Percentiles rank a stretch among this genome's conserved stretches.
Evolutionary conservation across 2,888 invertebrate species (phyloP).

Genomic region (Netelia virgata): DNA sequence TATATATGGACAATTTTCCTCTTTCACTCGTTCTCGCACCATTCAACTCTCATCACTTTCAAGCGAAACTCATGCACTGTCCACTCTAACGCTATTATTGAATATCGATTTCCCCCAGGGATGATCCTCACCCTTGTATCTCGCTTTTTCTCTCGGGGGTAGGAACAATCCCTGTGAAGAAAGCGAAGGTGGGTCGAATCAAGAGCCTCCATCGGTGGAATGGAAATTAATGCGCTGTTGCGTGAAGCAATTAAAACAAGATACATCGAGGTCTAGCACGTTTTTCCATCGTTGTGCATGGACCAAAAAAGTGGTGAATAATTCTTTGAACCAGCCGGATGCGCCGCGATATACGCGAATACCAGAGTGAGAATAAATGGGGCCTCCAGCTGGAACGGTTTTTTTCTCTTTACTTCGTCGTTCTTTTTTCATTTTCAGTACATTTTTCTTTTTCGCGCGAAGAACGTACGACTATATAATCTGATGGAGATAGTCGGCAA

Average conservation of each 20-base stretch:
- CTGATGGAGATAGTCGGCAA: conserved; percentile 12
- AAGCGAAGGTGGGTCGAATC: not conserved
- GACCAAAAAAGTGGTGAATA: not conserved
- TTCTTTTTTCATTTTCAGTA: not conserved
- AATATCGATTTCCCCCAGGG: conserved; percentile 47
- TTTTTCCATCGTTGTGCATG: not conserved
- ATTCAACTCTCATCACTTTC: conserved; percentile 43
- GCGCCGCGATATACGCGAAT: not conserved
- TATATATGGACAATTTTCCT: conserved; percentile 10
- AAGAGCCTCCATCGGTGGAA: not conserved
- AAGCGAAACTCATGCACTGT: conserved; percentile 23
- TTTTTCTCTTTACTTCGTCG: not conserved
- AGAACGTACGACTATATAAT: not conserved
- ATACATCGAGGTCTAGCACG: not conserved
- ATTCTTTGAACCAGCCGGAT: not conserved
- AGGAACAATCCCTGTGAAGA: not conserved
- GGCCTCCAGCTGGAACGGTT: not conserved
- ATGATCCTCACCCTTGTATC: conserved; percentile 2
- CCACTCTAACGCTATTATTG: conserved; percentile 54
- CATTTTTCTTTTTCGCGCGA: not conserved
- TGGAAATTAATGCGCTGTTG: not conserved
- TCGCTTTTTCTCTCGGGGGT: not conserved
- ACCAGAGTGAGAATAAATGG: not conserved
- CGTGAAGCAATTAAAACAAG: conserved; percentile 7
- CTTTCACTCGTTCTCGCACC: conserved; percentile 28